Evolutionary conservation across 1,140 invertebrate genomes (phyloP).

Genomic region (Pseudomyrmex concolor): DNA sequence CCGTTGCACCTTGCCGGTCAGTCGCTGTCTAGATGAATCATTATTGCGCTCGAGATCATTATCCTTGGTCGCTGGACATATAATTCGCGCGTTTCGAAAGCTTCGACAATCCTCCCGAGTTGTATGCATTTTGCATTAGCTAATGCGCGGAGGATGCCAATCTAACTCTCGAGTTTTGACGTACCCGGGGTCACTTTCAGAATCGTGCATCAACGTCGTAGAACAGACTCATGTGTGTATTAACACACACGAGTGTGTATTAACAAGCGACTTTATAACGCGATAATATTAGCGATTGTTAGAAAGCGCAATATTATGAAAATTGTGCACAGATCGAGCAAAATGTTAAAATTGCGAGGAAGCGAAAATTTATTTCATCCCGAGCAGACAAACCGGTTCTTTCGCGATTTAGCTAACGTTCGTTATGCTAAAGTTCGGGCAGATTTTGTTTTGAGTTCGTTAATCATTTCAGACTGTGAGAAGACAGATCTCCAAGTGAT

Average conservation of each 20-base stretch:
- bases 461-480: conserved; percentile 31
- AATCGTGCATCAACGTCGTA: conserved; percentile 68
- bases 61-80: conserved; percentile 73
- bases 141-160: conserved; percentile 55
- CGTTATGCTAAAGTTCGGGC: conserved; percentile 21
- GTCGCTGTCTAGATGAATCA: conserved; percentile 64
- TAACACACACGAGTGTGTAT: not conserved
- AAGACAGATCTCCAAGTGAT: conserved; percentile 35
- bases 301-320: not conserved
- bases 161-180: conserved; percentile 67
- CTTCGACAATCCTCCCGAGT: conserved; percentile 64
- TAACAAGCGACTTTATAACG: not conserved
- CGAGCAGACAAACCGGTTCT: conserved; percentile 32
- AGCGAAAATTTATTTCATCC: conserved; percentile 15
- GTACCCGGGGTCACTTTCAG: conserved; percentile 67
- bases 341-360: not conserved
- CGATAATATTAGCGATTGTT: not conserved
- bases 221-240: not conserved
- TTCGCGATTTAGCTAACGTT: conserved; percentile 45
- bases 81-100: conserved; percentile 70
- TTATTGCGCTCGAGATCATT: conserved; percentile 70
- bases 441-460: conserved; percentile 49
- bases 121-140: conserved; percentile 63
- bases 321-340: not conserved
- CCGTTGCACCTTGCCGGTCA: conserved; percentile 64